Conservation (phyloP, 64 coral and sea anemone species). For the Porites lutea region DNA sequence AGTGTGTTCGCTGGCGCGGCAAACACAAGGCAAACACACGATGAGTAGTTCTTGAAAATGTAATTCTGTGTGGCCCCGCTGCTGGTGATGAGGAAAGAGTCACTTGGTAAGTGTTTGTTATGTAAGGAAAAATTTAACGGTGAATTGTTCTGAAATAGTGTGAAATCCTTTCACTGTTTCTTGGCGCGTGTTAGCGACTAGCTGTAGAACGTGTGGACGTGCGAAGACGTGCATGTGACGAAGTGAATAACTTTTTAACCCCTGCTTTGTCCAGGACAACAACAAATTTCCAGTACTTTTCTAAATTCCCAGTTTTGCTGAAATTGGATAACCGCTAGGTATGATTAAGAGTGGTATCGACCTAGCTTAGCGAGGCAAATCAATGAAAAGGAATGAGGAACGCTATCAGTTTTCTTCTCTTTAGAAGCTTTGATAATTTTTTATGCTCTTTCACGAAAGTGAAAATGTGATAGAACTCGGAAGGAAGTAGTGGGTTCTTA, state of each 20-base stretch:
- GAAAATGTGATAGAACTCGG: no score
- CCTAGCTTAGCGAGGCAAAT: no score
- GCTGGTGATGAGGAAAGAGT: neutral
- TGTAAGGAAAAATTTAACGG: neutral
- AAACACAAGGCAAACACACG: neutral
- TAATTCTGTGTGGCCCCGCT: neutral
- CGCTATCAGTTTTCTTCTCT: no score
- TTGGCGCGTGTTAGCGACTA: neutral
- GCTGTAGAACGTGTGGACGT: neutral
- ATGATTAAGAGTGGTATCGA: no score
- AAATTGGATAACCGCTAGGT: neutral
- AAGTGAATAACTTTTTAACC: neutral
- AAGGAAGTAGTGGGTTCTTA: no score
- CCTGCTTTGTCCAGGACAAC: neutral
- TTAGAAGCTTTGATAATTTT: no score
- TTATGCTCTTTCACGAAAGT: no score
- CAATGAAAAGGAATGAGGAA: no score
- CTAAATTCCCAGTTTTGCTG: neutral
- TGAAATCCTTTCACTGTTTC: neutral
- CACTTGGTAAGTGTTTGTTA: neutral
- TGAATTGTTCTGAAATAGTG: neutral
- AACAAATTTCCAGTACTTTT: neutral
- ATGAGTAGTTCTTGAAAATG: neutral
- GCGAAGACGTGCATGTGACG: neutral
- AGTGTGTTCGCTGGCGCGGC: slow-evolving; percentile 12